phyloP scores from a whole-genome alignment of 1,140 invertebrate genomes.

The Diachasma alloeum region DNA sequence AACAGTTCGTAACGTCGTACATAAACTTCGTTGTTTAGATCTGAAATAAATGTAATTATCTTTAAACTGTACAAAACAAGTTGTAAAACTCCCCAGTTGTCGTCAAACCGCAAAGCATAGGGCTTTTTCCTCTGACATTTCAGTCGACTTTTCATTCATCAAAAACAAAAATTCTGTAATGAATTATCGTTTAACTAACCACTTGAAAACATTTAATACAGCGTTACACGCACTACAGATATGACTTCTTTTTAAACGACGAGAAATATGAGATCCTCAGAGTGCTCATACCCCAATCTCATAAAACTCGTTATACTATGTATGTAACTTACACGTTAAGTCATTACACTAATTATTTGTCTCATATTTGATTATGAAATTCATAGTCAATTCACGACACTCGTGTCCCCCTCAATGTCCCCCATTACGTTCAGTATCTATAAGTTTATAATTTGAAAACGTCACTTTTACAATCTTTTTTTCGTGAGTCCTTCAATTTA shows the following conservation, averaged over 20 bases:
- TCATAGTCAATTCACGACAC: neutral
- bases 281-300: neutral
- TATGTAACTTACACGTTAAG: constrained; percentile 46
- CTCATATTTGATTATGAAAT: constrained; percentile 50
- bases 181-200: constrained; percentile 27
- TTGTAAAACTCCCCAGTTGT: constrained; percentile 17
- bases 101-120: constrained; percentile 35
- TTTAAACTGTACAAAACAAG: neutral
- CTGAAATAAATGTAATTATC: neutral
- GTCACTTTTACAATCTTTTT: neutral
- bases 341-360: constrained; percentile 62
- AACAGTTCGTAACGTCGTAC: constrained; percentile 26
- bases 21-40: constrained; percentile 22
- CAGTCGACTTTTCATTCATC: constrained; percentile 13
- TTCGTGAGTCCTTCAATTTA: neutral
- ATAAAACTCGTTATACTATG: constrained; percentile 13
- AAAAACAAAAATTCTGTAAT: constrained; percentile 43
- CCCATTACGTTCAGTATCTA: neutral
- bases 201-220: constrained; percentile 38
- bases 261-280: constrained; percentile 42
- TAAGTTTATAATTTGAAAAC: neutral
- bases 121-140: neutral
- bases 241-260: constrained; percentile 51
- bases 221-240: constrained; percentile 44
- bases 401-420: neutral